Percentiles rank a stretch among this genome's conserved stretches.
Evolutionary conservation across 1,140 invertebrate genomes (phyloP).

Genomic region (Euura saliciscinereae): DNA sequence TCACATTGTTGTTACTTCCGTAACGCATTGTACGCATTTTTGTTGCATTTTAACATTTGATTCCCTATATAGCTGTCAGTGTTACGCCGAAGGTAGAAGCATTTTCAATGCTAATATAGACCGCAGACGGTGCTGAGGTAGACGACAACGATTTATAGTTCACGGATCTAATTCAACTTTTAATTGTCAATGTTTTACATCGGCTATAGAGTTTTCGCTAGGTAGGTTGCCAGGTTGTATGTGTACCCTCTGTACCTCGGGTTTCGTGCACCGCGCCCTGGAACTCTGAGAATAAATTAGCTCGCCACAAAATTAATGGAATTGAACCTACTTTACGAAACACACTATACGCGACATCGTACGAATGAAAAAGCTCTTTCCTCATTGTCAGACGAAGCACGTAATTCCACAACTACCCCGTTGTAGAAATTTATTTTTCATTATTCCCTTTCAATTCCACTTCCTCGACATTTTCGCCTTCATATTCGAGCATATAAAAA

Average conservation of each 20-base stretch:
- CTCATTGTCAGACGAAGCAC: no score
- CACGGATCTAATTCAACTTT: slow-evolving; percentile 7
- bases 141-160: not conserved
- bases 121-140: no score
- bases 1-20: no score
- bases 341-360: not conserved
- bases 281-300: slow-evolving; percentile 2
- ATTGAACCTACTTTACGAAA: slow-evolving; percentile 7
- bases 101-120: no score
- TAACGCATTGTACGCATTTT: no score
- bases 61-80: no score
- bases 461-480: not conserved
- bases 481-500: no score
- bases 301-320: slow-evolving; percentile 5
- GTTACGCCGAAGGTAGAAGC: no score
- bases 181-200: slow-evolving; percentile 5
- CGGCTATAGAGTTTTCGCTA: not conserved
- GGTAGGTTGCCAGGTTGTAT: no score
- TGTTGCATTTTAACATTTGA: no score
- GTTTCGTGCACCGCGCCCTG: not conserved
- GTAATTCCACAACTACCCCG: no score
- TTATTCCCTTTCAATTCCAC: not conserved
- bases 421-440: not conserved
- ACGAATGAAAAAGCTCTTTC: not conserved
- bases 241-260: not conserved